Evolutionary conservation across 1,140 invertebrate species (phyloP), one percentile per base, ranked within the genome.

Genomic region (Drosophila auraria): DNA sequence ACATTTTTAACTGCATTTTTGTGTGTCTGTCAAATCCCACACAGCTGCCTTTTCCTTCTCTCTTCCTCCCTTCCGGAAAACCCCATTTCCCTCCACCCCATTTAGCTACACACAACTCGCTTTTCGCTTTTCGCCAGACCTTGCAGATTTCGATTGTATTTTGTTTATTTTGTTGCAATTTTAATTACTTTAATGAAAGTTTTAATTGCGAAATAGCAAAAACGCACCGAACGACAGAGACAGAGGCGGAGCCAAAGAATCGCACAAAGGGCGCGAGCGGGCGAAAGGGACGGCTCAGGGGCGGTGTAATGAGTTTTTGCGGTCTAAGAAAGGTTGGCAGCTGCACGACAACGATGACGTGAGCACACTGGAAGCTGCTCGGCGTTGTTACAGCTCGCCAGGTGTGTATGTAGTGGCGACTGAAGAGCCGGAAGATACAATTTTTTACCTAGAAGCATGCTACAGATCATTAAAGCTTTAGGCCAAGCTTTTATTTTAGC

Each of bases 141-240:
- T 80, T 64, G 73, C 78, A 75, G 78, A 90, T 82, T 90, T 90
- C 89, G 82, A 91, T 90, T 90, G 87, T 90, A 82, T 90, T 91
- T 90, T 90, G 87, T 90, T 90, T 81, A 84, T 90, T 90, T 90
- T 90, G 86, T 90, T 90, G 86, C 86, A 90, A 90, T 90, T 90
- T 90, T 90, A 90, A 90, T 90, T 90, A 90, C 86, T 90, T 90
- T 91, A 90, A 90, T 90, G 86, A 90, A 90, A 90, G 86, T 90
- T 90, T 90, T 90, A 90, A 90, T 90, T 90, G 86, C 86, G 73
- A 90, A 90, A 90, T 90, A 82, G 86, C 82, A 82, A 84, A 90
- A 82, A 89, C 78, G 60, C 78, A 80, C 59, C 70, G 60, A 58
- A 56, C 78, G 33, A 80, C 66, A 71, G 38, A 63, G 54, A 5